A percentile compares a stretch with the other conserved stretches of the same genome.
Evolutionary conservation across 2,888 invertebrate genomes (phyloP).

Genomic region (Cinara cedri): DNA sequence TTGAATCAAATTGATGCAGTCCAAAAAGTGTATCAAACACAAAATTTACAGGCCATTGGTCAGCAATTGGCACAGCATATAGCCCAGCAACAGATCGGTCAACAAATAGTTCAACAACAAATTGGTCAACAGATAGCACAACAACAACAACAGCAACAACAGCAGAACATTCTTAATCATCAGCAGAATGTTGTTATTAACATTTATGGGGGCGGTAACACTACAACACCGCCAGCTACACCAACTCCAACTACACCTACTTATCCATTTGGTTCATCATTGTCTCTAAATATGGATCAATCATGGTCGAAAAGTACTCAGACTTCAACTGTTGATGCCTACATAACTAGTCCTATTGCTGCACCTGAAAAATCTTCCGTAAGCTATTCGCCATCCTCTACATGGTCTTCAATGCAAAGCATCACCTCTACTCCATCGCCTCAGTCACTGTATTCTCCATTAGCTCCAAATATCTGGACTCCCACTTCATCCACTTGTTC

Average conservation of each 20-base stretch:
- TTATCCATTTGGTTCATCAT: slow-evolving; percentile 49
- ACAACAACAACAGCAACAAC: slow-evolving; percentile 18
- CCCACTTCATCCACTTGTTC: slow-evolving; percentile 58
- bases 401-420: slow-evolving; percentile 58
- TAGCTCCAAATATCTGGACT: slow-evolving; percentile 59
- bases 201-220: slow-evolving; percentile 40
- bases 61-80: slow-evolving; percentile 45
- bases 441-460: slow-evolving; percentile 58
- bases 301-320: slow-evolving; percentile 49
- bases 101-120: slow-evolving; percentile 37
- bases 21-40: slow-evolving; percentile 50
- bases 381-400: slow-evolving; percentile 57
- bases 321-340: slow-evolving; percentile 51
- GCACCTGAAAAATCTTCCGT: slow-evolving; percentile 57
- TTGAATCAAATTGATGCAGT: slow-evolving; percentile 46
- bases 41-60: slow-evolving; percentile 40
- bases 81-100: slow-evolving; percentile 26
- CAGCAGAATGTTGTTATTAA: slow-evolving; percentile 53
- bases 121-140: slow-evolving; percentile 4
- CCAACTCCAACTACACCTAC: slow-evolving; percentile 50
- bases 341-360: slow-evolving; percentile 59
- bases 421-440: slow-evolving; percentile 58
- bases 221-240: slow-evolving; percentile 46
- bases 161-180: slow-evolving; percentile 34
- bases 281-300: slow-evolving; percentile 46